Conservation (phyloP, 1,140 invertebrate species). For the Atta colombica region DNA sequence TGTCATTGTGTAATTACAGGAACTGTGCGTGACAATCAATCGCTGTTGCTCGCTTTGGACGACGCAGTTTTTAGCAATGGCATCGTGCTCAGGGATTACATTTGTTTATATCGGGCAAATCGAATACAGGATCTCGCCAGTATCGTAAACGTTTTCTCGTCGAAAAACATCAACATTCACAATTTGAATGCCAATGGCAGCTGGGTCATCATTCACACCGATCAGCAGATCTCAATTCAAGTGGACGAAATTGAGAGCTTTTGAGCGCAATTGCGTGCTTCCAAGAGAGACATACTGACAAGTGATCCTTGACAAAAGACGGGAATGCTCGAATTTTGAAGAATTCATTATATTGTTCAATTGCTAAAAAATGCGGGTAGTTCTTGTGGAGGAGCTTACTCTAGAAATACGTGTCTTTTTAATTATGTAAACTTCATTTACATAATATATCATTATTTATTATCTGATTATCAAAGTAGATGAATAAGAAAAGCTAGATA, state of each 20-base stretch:
- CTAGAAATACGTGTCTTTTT: background rate
- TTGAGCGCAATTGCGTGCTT: constrained; percentile 53
- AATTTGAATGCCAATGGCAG: constrained; percentile 77
- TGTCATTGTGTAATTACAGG: constrained; percentile 75
- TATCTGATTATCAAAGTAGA: constrained; percentile 11
- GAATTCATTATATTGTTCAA: constrained; percentile 51
- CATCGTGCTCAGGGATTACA: constrained; percentile 78
- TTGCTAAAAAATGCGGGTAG: background rate
- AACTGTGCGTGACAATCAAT: constrained; percentile 80
- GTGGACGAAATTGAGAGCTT: constrained; percentile 78
- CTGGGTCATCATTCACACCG: constrained; percentile 82
- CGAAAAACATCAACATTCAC: constrained; percentile 72
- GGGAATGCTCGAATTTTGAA: background rate
- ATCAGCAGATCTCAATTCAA: constrained; percentile 69
- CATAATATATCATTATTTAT: constrained; percentile 59
- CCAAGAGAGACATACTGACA: background rate
- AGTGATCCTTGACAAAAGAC: background rate
- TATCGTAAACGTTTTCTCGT: constrained; percentile 77
- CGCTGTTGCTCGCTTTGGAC: constrained; percentile 82
- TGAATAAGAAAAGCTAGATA: background rate
- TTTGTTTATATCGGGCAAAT: constrained; percentile 80
- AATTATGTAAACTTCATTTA: constrained; percentile 20
- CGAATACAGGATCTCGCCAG: constrained; percentile 75
- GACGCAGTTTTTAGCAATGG: constrained; percentile 80
- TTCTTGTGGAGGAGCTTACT: background rate